Evolutionary conservation across 2,888 invertebrate genomes (phyloP), one percentile per base, ranked within the genome.

Genomic region (Chymomyza caudatula): DNA sequence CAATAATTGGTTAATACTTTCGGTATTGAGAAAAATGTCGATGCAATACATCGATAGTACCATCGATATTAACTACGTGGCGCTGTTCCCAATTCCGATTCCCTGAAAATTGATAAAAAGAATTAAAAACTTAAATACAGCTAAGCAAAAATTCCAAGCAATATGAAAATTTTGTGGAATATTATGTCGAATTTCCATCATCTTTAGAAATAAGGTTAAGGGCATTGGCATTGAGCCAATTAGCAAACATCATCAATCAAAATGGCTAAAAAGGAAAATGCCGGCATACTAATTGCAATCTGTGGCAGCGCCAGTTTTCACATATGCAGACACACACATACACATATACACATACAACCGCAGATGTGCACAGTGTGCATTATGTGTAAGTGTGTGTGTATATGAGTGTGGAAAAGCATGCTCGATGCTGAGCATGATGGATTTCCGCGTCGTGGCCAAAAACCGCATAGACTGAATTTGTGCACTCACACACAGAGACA

Each of bases 231-330:
- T 25, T 17, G 29, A n/a, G n/a, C 42, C 15, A 60, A 60, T 60
- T 60, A 60, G 60, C 53, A 53, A 52, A 60, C 60, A 60, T 53
- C 60, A 60, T 60, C 60, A 60, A 60, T 60, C 60, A 60, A 60
- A 59, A 60, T 20, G 37, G 49, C 65, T 47, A 65, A 69, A 76
- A 69, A 75, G 77, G 77, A 73, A 76, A 73, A 57, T 60, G 53
- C 63, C 55, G 49, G 65, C 72, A 11, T 37, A 65, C 78, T 77
- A 76, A 76, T 74, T 76, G 78, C 76, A 72, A 61, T 67, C 63
- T 71, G 75, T 65, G 69, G 75, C 54, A 60, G 25, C 25, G 17
- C 43, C 63, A 61, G 19, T 20, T 20, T 51, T 51, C 51, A 20
- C 47, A 47, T 47, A 17, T 37, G 29, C 29, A 37, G 11, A 37